These are phyloP conservation scores for Riptortus pedestris DNA, from an alignment of 1,140 invertebrate species.

Conservation along the genomic window DNA sequence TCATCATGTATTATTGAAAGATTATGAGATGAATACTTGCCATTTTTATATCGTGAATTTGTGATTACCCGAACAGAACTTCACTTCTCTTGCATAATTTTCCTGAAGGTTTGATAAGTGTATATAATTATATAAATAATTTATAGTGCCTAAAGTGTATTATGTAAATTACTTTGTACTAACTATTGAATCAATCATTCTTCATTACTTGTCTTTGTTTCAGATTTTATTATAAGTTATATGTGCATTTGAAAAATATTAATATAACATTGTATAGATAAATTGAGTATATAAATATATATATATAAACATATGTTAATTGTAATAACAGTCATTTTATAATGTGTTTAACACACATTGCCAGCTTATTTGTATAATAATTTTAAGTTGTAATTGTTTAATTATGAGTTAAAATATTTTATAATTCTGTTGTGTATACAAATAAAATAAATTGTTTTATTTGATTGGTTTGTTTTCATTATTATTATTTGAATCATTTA, in stretches of 20 bases:
- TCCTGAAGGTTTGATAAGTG: too few relatives aligned
- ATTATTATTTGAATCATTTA: too few relatives aligned
- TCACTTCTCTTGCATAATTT: too few relatives aligned
- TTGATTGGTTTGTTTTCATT: too few relatives aligned
- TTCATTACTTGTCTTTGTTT: slow-evolving; percentile 2
- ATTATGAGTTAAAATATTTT: slow-evolving; percentile 7
- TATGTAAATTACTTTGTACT: too few relatives aligned
- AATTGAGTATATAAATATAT: not conserved
- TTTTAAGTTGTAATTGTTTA: slow-evolving; percentile 3
- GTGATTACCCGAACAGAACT: too few relatives aligned
- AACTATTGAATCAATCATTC: too few relatives aligned
- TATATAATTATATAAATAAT: too few relatives aligned
- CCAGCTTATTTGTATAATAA: slow-evolving; percentile 4
- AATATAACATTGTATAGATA: not conserved
- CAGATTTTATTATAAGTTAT: not conserved
- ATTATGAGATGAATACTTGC: too few relatives aligned
- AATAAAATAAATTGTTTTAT: slow-evolving; percentile 3
- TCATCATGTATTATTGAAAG: too few relatives aligned
- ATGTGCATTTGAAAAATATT: slow-evolving; percentile 5
- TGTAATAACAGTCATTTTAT: not conserved
- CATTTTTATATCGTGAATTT: too few relatives aligned
- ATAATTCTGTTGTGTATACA: slow-evolving; percentile 4
- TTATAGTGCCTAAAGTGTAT: too few relatives aligned
- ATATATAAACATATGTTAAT: not conserved
- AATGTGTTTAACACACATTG: not conserved